These are phyloP conservation scores for Salvelinus alpinus DNA, from an alignment of 2,113 vertebrate genomes.

Conservation along the genomic window DNA sequence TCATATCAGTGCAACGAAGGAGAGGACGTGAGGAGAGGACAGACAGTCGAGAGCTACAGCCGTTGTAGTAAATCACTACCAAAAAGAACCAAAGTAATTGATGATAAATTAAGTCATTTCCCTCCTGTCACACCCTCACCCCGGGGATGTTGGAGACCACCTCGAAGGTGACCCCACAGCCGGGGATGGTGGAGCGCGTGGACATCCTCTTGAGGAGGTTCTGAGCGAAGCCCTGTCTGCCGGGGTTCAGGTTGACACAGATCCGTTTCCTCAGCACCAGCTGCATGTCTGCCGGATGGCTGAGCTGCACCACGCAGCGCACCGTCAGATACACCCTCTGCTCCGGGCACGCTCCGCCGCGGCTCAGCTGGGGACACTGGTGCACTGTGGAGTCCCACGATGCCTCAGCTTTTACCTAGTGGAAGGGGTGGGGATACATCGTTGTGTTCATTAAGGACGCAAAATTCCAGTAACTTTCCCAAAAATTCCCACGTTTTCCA, in stretches of 20 bases:
- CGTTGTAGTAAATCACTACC: too few species aligned
- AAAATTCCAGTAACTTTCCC: too few species aligned
- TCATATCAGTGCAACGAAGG: too few species aligned
- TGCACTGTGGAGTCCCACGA: slow-evolving; percentile 96
- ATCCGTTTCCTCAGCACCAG: slow-evolving; percentile 91
- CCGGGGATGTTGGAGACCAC: slow-evolving; percentile 98
- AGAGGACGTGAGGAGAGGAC: too few species aligned
- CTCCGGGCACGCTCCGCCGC: slow-evolving; percentile 77
- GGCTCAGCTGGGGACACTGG: slow-evolving; percentile 88
- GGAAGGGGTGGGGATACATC: slow-evolving; percentile 34
- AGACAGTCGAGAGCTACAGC: too few species aligned
- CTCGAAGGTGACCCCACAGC: slow-evolving; percentile 94
- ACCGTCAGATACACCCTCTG: slow-evolving; percentile 90
- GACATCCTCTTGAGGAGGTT: slow-evolving; percentile 92
- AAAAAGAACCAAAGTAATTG: too few species aligned
- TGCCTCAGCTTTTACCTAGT: slow-evolving; percentile 90
- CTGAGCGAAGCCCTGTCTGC: slow-evolving; percentile 90
- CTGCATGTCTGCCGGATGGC: slow-evolving; percentile 94
- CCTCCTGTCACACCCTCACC: slow-evolving; percentile 65
- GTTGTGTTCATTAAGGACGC: too few species aligned
- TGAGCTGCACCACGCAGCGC: slow-evolving; percentile 88
- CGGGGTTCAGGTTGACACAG: slow-evolving; percentile 82
- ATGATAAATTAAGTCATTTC: too few species aligned
- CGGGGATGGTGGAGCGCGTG: slow-evolving; percentile 87
- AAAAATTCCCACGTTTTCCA: too few species aligned